phyloP scores from a whole-genome alignment of 2,888 invertebrate species.

The Hypolimnas misippus region DNA sequence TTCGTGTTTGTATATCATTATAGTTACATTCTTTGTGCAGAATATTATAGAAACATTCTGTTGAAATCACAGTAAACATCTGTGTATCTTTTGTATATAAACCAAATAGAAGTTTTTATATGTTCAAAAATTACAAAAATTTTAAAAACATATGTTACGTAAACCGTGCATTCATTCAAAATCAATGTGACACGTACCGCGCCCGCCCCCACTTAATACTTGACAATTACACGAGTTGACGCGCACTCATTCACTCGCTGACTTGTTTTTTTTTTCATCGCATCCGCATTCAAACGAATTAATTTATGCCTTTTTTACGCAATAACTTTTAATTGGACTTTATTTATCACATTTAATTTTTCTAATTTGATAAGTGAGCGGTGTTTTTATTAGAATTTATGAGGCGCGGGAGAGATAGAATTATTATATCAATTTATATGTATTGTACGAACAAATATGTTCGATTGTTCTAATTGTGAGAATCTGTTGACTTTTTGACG shows the following conservation, averaged over 20 bases:
- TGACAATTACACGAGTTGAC: conserved; percentile 57
- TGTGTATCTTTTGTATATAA: no score
- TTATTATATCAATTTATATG: conserved; percentile 73
- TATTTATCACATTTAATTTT: conserved; percentile 84
- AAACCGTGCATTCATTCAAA: conserved; percentile 32
- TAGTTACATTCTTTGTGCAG: no score
- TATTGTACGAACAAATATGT: conserved; percentile 74
- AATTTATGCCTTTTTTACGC: conserved; percentile 84
- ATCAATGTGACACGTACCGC: conserved; percentile 51
- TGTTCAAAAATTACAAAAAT: no score
- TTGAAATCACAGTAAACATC: no score
- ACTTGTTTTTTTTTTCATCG: conserved; percentile 46
- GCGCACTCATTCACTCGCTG: conserved; percentile 47
- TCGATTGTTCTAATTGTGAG: conserved; percentile 49
- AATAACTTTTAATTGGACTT: conserved; percentile 82
- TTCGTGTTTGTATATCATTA: no score
- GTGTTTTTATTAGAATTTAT: conserved; percentile 77
- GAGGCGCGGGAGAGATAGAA: conserved; percentile 52
- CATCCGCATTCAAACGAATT: conserved; percentile 58
- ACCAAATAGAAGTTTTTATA: no score
- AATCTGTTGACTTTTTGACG: conserved; percentile 19
- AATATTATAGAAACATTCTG: no score
- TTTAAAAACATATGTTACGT: neutral
- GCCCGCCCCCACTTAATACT: conserved; percentile 32
- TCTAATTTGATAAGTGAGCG: conserved; percentile 78